Evolutionary conservation across 1,140 invertebrate species (phyloP).

Genomic region (Drosophila funebris): DNA sequence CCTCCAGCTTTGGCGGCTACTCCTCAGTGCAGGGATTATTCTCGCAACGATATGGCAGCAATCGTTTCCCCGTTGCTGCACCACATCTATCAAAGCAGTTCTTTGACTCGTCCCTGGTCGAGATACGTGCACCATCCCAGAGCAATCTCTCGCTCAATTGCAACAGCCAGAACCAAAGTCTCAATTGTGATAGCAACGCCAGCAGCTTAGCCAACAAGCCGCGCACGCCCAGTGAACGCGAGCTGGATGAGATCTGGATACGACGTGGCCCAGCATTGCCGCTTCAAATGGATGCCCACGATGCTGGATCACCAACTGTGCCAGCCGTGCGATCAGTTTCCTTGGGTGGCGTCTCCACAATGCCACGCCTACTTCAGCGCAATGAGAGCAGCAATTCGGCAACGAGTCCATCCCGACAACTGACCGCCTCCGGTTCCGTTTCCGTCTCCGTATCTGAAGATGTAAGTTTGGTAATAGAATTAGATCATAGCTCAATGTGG

Average conservation of each 20-base stretch:
- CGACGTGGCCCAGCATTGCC: constrained; percentile 25
- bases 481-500: not conserved
- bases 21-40: constrained; percentile 85
- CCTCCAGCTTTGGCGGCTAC: constrained; percentile 85
- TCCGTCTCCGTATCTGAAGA: constrained; percentile 74
- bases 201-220: constrained; percentile 58
- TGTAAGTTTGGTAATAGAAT: constrained; percentile 56
- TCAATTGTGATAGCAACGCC: constrained; percentile 65
- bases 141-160: constrained; percentile 86
- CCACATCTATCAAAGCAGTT: constrained; percentile 90
- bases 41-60: constrained; percentile 77
- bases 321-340: constrained; percentile 39
- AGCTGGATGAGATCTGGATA: constrained; percentile 80
- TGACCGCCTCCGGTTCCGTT: constrained; percentile 61
- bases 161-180: constrained; percentile 62
- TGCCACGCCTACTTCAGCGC: constrained; percentile 60
- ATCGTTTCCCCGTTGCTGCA: constrained; percentile 72
- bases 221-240: constrained; percentile 67
- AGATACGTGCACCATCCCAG: constrained; percentile 90
- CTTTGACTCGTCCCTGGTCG: constrained; percentile 91
- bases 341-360: constrained; percentile 56
- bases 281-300: not conserved
- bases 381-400: constrained; percentile 59
- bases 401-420: constrained; percentile 53
- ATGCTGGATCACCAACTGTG: not conserved